A percentile compares a stretch with the other conserved stretches of the same genome.
Conservation (phyloP, 2,113 vertebrate genomes). For the Pteropus alecto region DNA sequence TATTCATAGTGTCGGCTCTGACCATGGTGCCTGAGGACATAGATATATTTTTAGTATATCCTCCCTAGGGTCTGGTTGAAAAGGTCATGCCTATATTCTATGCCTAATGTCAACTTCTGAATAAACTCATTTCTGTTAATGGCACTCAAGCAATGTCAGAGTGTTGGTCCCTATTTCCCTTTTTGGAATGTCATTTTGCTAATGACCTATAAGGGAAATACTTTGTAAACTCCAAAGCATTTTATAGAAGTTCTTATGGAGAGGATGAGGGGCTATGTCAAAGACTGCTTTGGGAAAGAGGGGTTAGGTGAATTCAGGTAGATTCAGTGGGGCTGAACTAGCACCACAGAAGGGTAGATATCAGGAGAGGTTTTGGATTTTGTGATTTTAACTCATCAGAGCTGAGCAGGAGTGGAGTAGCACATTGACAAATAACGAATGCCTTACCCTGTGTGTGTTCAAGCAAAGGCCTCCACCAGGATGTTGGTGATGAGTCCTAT, state of each 20-base stretch:
- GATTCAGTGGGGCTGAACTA: background rate
- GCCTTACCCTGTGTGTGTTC: background rate
- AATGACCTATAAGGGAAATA: background rate
- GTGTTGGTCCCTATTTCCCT: background rate
- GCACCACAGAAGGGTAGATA: background rate
- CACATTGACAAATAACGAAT: background rate
- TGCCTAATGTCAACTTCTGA: slow-evolving; percentile 53
- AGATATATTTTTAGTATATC: slow-evolving; percentile 53
- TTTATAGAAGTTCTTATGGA: background rate
- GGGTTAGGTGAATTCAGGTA: background rate
- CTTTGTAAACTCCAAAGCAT: background rate
- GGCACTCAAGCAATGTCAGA: background rate
- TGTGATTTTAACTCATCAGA: background rate
- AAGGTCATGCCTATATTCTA: slow-evolving; percentile 65
- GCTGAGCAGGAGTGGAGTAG: background rate
- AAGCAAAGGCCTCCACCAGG: background rate
- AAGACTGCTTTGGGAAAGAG: background rate
- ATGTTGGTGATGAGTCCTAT: background rate
- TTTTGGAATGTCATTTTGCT: slow-evolving; percentile 15
- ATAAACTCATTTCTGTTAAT: slow-evolving; percentile 51
- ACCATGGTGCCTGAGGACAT: slow-evolving; percentile 43
- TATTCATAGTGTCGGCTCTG: slow-evolving; percentile 53
- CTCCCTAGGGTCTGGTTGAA: slow-evolving; percentile 12
- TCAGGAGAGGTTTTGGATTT: background rate
- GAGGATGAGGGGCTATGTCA: background rate